phyloP scores from a whole-genome alignment of 2,113 vertebrate genomes.

The Pongo abelii region DNA sequence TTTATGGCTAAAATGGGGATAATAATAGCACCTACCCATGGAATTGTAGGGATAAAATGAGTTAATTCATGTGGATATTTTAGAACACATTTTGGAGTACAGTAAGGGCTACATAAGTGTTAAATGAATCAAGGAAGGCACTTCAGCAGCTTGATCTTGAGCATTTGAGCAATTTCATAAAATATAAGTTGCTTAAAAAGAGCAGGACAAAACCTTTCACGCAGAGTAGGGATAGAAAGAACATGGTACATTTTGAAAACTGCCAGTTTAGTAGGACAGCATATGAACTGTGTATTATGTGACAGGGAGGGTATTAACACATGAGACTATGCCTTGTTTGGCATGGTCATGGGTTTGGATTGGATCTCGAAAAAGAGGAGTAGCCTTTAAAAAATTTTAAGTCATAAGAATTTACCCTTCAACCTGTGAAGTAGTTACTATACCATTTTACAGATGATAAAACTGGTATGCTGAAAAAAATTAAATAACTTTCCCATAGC shows the following conservation, averaged over 20 bases:
- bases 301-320: background rate
- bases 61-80: constrained; percentile 33
- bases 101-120: background rate
- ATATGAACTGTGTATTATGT: background rate
- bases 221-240: background rate
- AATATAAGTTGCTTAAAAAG: constrained; percentile 42
- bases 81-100: background rate
- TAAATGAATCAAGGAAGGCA: constrained; percentile 25
- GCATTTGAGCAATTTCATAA: background rate
- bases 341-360: background rate
- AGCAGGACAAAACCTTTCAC: background rate
- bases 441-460: background rate
- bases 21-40: background rate
- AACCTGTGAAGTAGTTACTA: constrained; percentile 1
- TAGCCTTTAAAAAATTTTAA: constrained; percentile 15
- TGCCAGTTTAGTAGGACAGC: background rate
- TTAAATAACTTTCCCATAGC: background rate
- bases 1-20: constrained; percentile 20
- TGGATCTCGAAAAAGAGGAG: background rate
- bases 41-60: constrained; percentile 17
- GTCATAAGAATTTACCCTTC: background rate
- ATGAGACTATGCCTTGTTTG: constrained; percentile 32
- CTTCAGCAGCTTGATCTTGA: constrained; percentile 8
- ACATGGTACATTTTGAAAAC: constrained; percentile 23
- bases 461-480: background rate